Base-by-base conservation (phyloP, 2,797 vertebrate genomes). In the Tokudaia muenninki region DNA sequence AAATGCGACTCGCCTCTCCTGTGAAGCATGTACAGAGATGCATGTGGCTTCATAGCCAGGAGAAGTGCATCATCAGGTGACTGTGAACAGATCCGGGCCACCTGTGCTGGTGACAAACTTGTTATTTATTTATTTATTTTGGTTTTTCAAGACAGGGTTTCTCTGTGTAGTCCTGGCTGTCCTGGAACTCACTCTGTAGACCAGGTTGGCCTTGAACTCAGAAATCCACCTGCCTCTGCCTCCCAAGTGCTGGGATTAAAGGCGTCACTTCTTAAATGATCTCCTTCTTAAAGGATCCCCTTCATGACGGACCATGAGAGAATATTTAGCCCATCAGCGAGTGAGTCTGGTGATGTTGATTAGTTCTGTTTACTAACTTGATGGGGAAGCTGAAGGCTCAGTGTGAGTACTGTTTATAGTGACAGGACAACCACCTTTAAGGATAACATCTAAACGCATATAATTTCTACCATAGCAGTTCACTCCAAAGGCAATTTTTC, bases 371-470 rank as follows among this genome's bases (percentile, higher is more conserved):
- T 94, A 41, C 41, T 70, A 95, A 90, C 1, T 14, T 16, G 6
- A 92, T 94, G 96, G 92, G 29, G 89, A 96, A 87, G 93, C 50
- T 6, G 9, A 95, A 94, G 91, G 83, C 92, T 96, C 95, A 7
- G 57, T 37, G 22, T 26, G 94, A 55, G 83, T 90, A 90, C n/a
- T 92, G 63, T 82, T 84, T 67, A 34, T 29, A 74, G 94, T 92
- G 92, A 94, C 2, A 95, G 88, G 96, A 52, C 86, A 74, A 90
- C 47, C 74, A 94, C 87, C 95, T 70, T 97, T 84, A 90, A 97
- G 98, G 77, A 57, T 44, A 72, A 78, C 96, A 84, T 87, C 87
- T 3, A 6, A 31, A 96, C 91, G 6, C 98, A 91, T 61, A 95
- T 41, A 79, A 92, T 91, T 92, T 83, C 91, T 90, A 93, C 78